phyloP scores from a whole-genome alignment of 1,140 invertebrate genomes.

The Hydropsyche tenuis region DNA sequence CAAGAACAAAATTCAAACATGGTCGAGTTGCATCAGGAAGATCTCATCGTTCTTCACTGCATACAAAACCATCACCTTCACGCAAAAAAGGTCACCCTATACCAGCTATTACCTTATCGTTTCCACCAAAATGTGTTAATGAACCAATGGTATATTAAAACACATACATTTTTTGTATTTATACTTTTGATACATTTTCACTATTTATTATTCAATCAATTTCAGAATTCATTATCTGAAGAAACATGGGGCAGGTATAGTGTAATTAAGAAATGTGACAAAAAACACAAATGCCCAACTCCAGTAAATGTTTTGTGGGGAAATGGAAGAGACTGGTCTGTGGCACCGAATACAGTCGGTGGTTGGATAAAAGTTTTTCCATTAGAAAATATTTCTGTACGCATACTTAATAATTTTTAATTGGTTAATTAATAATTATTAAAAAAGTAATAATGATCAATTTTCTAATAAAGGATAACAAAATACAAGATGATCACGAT shows the following conservation, averaged over 20 bases:
- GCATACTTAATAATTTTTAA: neutral
- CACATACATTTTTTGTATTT: neutral
- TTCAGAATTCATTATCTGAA: neutral
- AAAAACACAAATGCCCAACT: slow-evolving; percentile 44
- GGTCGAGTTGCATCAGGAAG: neutral
- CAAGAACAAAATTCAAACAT: slow-evolving; percentile 16
- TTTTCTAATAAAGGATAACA: slow-evolving; percentile 46
- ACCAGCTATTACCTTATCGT: slow-evolving; percentile 53
- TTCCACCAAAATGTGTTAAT: slow-evolving; percentile 49
- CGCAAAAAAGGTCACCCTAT: slow-evolving; percentile 51
- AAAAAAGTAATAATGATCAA: neutral
- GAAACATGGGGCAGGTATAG: slow-evolving; percentile 44
- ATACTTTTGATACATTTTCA: neutral
- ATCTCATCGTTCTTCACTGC: slow-evolving; percentile 3
- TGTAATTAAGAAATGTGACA: slow-evolving; percentile 51
- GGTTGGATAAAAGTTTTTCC: slow-evolving; percentile 71
- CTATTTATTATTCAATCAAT: neutral
- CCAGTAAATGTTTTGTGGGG: slow-evolving; percentile 60
- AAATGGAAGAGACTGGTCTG: slow-evolving; percentile 68
- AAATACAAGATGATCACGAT: slow-evolving; percentile 55
- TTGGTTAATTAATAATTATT: no score
- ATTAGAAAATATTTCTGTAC: slow-evolving; percentile 10
- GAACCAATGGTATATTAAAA: slow-evolving; percentile 44
- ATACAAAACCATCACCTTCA: slow-evolving; percentile 24
- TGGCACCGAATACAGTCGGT: slow-evolving; percentile 63